Percentiles rank a stretch among this genome's conserved stretches.
Evolutionary conservation across 2,797 vertebrate species (phyloP).

Genomic region (Oophaga sylvatica): DNA sequence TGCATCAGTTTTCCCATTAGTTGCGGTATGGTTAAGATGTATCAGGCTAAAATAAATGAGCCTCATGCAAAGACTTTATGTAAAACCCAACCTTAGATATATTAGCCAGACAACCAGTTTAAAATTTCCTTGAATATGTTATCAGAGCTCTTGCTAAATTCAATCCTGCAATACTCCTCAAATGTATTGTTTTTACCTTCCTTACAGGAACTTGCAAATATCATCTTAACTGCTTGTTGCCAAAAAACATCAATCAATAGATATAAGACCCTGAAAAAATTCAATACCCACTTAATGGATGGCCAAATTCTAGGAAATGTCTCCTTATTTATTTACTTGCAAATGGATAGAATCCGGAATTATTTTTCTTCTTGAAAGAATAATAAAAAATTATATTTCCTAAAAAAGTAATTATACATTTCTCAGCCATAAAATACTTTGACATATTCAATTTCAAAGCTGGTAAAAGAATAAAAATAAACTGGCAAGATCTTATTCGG

Average conservation of each 20-base stretch:
- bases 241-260: constrained; percentile 24
- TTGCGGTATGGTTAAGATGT: too few relatives aligned
- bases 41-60: too few relatives aligned
- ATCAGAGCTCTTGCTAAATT: background rate
- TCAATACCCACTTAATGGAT: constrained; percentile 24
- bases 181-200: background rate
- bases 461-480: background rate
- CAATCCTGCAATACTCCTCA: background rate
- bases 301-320: constrained; percentile 6
- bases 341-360: background rate
- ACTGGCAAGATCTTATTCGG: background rate
- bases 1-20: too few relatives aligned
- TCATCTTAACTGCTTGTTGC: constrained; percentile 15
- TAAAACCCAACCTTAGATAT: too few relatives aligned
- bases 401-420: background rate
- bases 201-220: constrained; percentile 32
- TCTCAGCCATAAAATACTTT: background rate
- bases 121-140: background rate
- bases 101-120: background rate
- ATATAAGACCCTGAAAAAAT: constrained; percentile 8
- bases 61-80: too few relatives aligned
- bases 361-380: background rate
- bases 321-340: background rate
- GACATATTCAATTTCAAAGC: background rate
- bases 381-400: background rate